phyloP scores from a whole-genome alignment of 1,140 invertebrate species.

The Chymomyza costata region DNA sequence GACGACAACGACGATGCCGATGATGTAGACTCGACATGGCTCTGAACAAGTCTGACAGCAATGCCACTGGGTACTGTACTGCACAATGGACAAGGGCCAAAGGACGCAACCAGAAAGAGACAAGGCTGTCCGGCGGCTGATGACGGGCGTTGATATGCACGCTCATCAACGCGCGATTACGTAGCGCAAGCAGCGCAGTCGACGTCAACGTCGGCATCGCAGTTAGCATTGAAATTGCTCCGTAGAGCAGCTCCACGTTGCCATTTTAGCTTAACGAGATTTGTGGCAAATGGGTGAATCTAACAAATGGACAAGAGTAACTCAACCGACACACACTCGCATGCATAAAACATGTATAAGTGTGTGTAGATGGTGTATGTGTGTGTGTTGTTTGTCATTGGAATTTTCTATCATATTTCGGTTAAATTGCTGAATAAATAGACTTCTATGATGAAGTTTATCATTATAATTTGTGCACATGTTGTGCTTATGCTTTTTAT shows the following conservation, averaged over 20 bases:
- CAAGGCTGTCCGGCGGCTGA: not conserved
- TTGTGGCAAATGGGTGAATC: conserved; percentile 50
- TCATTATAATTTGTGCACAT: conserved; percentile 60
- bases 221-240: too few species aligned
- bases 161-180: conserved; percentile 47
- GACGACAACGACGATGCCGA: not conserved
- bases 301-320: conserved; percentile 31
- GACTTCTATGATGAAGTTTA: too few species aligned
- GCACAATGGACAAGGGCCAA: conserved; percentile 24
- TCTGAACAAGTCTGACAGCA: not conserved
- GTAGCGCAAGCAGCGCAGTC: conserved; percentile 33
- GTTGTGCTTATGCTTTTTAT: conserved; percentile 52
- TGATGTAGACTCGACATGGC: not conserved
- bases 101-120: conserved; percentile 6
- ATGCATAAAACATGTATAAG: not conserved
- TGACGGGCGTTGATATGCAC: conserved; percentile 18
- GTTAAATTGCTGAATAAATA: conserved; percentile 70
- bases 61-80: conserved; percentile 34
- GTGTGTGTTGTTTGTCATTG: conserved; percentile 43
- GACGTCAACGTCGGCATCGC: not conserved
- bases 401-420: conserved; percentile 68
- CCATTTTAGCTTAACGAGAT: conserved; percentile 72
- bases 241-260: conserved; percentile 46
- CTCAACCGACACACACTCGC: not conserved
- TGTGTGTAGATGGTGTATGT: conserved; percentile 1